phyloP scores from a whole-genome alignment of 2,888 invertebrate genomes.

The Tachystola acroxantha region DNA sequence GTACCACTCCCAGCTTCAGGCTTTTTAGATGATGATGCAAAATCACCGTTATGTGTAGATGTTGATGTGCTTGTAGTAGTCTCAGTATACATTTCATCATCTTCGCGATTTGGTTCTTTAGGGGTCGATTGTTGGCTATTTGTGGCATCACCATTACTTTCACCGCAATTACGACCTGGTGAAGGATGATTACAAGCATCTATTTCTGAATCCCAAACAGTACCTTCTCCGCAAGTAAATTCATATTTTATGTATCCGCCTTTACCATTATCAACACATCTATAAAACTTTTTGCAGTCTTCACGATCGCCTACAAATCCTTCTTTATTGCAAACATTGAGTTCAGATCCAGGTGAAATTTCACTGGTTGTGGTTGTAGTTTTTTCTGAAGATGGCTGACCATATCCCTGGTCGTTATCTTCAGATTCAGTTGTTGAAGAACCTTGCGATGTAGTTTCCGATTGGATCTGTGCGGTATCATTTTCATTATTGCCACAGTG shows the following conservation, averaged over 20 bases:
- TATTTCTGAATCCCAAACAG: slow-evolving; percentile 85
- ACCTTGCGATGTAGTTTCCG: slow-evolving; percentile 7
- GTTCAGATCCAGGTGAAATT: slow-evolving; percentile 5
- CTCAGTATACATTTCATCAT: slow-evolving; percentile 20
- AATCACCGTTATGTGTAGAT: slow-evolving; percentile 8
- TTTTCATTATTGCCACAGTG: slow-evolving; percentile 33
- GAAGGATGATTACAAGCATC: slow-evolving; percentile 81
- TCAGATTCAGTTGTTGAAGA: not conserved
- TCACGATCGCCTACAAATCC: slow-evolving; percentile 83
- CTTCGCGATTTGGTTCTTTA: slow-evolving; percentile 14
- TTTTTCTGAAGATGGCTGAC: slow-evolving; percentile 3
- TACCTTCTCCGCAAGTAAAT: slow-evolving; percentile 85
- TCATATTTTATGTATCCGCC: slow-evolving; percentile 81
- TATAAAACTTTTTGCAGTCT: slow-evolving; percentile 86
- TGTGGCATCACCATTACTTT: slow-evolving; percentile 1
- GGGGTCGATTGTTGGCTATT: not conserved
- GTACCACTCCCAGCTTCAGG: slow-evolving; percentile 16
- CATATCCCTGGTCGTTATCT: not conserved
- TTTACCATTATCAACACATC: slow-evolving; percentile 82
- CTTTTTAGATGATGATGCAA: slow-evolving; percentile 15
- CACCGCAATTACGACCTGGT: slow-evolving; percentile 4
- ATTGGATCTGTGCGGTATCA: not conserved
- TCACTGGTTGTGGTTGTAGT: slow-evolving; percentile 17
- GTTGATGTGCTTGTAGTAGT: slow-evolving; percentile 18
- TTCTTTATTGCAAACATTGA: slow-evolving; percentile 66